Conservation (phyloP, 1,140 invertebrate species). For the Cardiocondyla obscurior region DNA sequence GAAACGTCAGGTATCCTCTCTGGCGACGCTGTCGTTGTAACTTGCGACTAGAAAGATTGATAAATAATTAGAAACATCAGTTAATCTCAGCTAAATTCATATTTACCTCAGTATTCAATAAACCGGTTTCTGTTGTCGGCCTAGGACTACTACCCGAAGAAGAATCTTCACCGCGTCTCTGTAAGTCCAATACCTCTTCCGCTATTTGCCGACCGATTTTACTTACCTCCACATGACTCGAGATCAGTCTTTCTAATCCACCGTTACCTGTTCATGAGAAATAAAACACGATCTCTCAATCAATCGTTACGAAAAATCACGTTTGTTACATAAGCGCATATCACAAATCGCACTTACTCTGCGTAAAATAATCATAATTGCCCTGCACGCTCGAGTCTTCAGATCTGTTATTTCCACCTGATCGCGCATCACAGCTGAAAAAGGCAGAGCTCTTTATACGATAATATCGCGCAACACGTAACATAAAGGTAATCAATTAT, state of each 20-base stretch:
- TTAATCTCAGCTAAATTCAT: not conserved
- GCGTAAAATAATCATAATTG: conserved; percentile 86
- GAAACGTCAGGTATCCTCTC: conserved; percentile 71
- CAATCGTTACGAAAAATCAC: not conserved
- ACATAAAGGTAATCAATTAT: not conserved
- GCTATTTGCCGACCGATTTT: conserved; percentile 92
- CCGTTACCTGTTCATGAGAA: conserved; percentile 75
- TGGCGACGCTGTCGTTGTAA: conserved; percentile 70
- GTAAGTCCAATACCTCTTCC: conserved; percentile 87
- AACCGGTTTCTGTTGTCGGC: conserved; percentile 75
- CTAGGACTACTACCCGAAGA: conserved; percentile 84
- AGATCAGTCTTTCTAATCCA: conserved; percentile 89
- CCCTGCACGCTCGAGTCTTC: conserved; percentile 83
- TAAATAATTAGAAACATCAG: not conserved
- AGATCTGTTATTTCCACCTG: conserved; percentile 83
- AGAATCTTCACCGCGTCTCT: conserved; percentile 84
- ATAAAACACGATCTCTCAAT: not conserved
- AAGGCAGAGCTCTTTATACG: conserved; percentile 5
- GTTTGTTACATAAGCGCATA: not conserved
- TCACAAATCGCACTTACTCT: conserved; percentile 82
- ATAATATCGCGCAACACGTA: not conserved
- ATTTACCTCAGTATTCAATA: conserved; percentile 78
- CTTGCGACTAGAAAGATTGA: conserved; percentile 51
- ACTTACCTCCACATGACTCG: conserved; percentile 90
- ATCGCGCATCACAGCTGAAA: conserved; percentile 84